Conservation (phyloP, 2,797 vertebrate genomes). For the Channallabes apus region DNA sequence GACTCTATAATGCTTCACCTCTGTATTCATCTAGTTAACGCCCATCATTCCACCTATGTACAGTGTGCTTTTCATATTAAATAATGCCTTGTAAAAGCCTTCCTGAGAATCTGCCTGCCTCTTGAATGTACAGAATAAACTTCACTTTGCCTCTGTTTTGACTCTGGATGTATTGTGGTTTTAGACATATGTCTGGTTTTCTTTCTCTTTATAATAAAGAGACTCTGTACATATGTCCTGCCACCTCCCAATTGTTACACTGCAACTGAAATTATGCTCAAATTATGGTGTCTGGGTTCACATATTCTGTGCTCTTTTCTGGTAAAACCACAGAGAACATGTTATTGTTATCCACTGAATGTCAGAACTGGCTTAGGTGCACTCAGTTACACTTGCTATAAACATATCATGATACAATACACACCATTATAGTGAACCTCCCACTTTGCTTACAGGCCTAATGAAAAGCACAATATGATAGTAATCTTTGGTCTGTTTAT, state of each 20-base stretch:
- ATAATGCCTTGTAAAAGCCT: not conserved
- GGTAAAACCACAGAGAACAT: slow-evolving; percentile 1
- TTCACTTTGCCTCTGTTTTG: not conserved
- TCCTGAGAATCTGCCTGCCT: not conserved
- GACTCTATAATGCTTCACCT: not conserved
- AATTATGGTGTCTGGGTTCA: slow-evolving; percentile 21
- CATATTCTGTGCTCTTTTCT: not conserved
- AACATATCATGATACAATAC: not conserved
- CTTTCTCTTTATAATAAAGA: slow-evolving; percentile 20
- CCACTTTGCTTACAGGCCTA: not conserved
- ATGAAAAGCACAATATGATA: not conserved
- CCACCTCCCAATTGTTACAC: slow-evolving; percentile 2
- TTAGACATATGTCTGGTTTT: slow-evolving; percentile 5
- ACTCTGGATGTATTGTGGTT: not conserved
- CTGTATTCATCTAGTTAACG: not conserved
- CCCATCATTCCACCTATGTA: not conserved
- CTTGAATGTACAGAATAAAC: not conserved
- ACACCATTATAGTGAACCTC: not conserved
- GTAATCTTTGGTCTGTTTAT: not conserved
- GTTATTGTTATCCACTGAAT: not conserved
- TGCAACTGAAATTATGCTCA: not conserved
- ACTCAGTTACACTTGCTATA: not conserved
- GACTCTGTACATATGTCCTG: not conserved
- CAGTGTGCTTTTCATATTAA: not conserved
- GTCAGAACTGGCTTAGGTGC: not conserved